Evolutionary conservation across 2,888 invertebrate genomes (phyloP).

Genomic region (Phorcus lineatus): DNA sequence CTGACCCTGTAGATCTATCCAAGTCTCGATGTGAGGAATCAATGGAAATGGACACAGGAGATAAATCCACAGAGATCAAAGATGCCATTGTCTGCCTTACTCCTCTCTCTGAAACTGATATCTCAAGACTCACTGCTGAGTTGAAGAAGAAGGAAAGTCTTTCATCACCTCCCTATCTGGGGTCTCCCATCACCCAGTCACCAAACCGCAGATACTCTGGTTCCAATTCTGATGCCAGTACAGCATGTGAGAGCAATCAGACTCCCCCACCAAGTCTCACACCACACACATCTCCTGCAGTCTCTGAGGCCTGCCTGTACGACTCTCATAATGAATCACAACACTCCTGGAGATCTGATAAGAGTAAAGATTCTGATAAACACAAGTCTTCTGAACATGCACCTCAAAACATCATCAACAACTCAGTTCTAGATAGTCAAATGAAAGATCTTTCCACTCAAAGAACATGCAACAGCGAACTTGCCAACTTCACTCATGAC

Average conservation of each 20-base stretch:
- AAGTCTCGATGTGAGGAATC: conserved; percentile 21
- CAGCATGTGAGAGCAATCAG: neutral
- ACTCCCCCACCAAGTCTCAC: conserved; percentile 39
- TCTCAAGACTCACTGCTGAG: conserved; percentile 26
- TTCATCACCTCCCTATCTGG: neutral
- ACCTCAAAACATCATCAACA: neutral
- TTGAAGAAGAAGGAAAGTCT: neutral
- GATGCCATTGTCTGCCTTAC: conserved; percentile 49
- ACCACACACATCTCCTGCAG: conserved; percentile 42
- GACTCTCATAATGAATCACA: neutral
- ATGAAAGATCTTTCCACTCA: neutral
- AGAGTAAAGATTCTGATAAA: neutral
- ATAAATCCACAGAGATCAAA: no score
- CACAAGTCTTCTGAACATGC: neutral
- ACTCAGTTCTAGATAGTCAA: no score
- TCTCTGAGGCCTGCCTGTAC: conserved; percentile 2
- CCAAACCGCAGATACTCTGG: neutral
- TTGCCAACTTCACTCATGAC: neutral
- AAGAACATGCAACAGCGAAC: neutral
- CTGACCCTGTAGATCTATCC: neutral
- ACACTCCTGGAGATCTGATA: neutral
- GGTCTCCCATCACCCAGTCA: neutral
- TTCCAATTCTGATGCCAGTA: neutral
- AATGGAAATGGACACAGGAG: neutral
- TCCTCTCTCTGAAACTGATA: conserved; percentile 46